These are phyloP conservation scores for Drosophila serrata DNA, from an alignment of 1,140 invertebrate species.

Conservation along the genomic window DNA sequence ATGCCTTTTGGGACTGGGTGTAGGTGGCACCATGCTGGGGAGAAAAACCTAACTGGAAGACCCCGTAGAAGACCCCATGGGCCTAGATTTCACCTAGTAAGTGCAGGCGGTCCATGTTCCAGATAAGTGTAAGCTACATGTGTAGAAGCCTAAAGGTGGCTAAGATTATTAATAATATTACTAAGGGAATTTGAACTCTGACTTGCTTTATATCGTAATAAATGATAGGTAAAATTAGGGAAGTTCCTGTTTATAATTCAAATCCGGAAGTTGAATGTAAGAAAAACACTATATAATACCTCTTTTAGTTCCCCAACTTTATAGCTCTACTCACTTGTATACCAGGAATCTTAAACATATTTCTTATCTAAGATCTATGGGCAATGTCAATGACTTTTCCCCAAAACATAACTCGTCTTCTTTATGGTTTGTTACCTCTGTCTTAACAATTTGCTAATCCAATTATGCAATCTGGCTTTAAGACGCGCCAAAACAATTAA, in stretches of 20 bases:
- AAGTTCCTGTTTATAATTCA: not conserved
- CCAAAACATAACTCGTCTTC: not conserved
- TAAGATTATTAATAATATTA: slow-evolving; percentile 37
- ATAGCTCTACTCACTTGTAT: not conserved
- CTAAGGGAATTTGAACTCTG: slow-evolving; percentile 10
- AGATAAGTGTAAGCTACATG: slow-evolving; percentile 10
- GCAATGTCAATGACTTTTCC: slow-evolving; percentile 24
- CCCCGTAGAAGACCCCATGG: slow-evolving; percentile 18
- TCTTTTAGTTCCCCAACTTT: not conserved
- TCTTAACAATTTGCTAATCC: slow-evolving; percentile 37
- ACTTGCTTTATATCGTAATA: not conserved
- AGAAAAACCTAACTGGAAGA: slow-evolving; percentile 21
- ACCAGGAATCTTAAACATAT: slow-evolving; percentile 1
- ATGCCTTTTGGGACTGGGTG: slow-evolving; percentile 8
- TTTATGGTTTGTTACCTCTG: slow-evolving; percentile 10
- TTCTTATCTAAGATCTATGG: not conserved
- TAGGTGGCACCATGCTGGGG: slow-evolving; percentile 38
- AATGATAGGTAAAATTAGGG: not conserved
- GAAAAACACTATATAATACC: no score
- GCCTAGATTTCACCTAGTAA: slow-evolving; percentile 40
- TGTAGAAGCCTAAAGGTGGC: slow-evolving; percentile 3
- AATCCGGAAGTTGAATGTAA: no score
- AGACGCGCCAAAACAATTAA: slow-evolving; percentile 48
- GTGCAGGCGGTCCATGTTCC: slow-evolving; percentile 26
- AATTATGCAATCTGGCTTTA: slow-evolving; percentile 38